phyloP scores from a whole-genome alignment of 2,113 vertebrate genomes.

The Ancistrus triradiatus region DNA sequence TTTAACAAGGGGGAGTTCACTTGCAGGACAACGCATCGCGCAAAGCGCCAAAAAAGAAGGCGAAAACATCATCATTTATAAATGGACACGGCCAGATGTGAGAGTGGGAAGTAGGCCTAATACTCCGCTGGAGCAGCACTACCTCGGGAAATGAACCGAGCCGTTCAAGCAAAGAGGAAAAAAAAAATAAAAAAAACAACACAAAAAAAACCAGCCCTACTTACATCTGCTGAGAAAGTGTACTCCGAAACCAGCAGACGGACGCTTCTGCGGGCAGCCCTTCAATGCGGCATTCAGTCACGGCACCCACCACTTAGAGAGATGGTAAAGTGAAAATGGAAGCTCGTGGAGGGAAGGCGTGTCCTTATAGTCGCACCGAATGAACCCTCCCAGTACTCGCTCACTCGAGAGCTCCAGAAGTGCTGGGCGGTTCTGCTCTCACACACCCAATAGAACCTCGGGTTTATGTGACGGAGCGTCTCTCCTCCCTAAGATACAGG shows the following conservation, averaged over 20 bases:
- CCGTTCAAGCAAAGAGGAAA: neutral
- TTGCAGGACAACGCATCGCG: no score
- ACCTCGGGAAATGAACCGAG: no score
- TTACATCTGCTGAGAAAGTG: conserved; percentile 68
- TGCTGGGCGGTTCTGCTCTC: neutral
- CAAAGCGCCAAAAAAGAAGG: no score
- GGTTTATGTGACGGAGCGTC: no score
- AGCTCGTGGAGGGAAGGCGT: conserved; percentile 73
- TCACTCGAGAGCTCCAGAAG: conserved; percentile 15
- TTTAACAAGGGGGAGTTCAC: no score
- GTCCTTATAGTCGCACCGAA: conserved; percentile 91
- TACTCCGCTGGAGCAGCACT: no score
- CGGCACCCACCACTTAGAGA: conserved; percentile 66
- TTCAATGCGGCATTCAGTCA: conserved; percentile 47
- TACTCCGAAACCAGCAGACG: conserved; percentile 53
- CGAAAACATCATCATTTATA: no score
- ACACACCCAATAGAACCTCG: neutral
- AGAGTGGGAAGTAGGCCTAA: no score
- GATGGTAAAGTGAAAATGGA: conserved; percentile 75
- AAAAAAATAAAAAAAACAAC: conserved; percentile 16
- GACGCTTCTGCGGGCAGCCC: conserved; percentile 62
- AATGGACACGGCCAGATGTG: no score
- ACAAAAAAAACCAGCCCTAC: conserved; percentile 49
- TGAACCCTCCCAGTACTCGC: conserved; percentile 93
- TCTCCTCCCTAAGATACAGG: no score